These are phyloP conservation scores for Brenthis hecate DNA, from an alignment of 2,888 invertebrate species.

Conservation along the genomic window DNA sequence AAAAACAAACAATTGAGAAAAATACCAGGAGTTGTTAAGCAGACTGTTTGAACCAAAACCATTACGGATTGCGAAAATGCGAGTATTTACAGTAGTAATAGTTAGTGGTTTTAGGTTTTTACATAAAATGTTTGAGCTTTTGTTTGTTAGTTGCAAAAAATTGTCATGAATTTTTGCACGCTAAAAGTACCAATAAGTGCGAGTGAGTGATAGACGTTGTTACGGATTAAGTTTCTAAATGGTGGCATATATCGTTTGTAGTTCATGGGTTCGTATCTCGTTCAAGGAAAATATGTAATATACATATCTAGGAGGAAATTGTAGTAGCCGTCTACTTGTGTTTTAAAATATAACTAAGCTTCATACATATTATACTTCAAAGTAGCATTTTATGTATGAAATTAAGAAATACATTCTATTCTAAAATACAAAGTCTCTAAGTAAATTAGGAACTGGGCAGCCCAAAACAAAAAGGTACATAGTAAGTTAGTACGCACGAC, in stretches of 20 bases:
- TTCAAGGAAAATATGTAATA: too few relatives aligned
- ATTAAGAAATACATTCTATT: too few relatives aligned
- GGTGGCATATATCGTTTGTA: too few relatives aligned
- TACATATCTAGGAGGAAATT: too few relatives aligned
- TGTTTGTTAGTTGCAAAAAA: not conserved
- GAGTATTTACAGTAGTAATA: slow-evolving; percentile 7
- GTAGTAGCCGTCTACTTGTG: too few relatives aligned
- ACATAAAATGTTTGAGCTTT: not conserved
- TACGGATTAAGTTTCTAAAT: too few relatives aligned
- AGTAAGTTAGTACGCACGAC: slow-evolving; percentile 19
- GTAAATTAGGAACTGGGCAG: slow-evolving; percentile 7
- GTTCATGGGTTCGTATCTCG: too few relatives aligned
- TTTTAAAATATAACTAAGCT: too few relatives aligned
- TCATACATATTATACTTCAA: too few relatives aligned
- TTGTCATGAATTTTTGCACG: not conserved
- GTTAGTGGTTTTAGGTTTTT: not conserved
- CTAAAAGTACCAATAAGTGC: not conserved
- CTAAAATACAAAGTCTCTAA: not conserved
- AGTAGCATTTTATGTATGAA: too few relatives aligned
- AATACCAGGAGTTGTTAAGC: slow-evolving; percentile 4
- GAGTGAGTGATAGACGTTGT: too few relatives aligned
- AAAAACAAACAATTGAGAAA: not conserved
- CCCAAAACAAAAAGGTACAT: slow-evolving; percentile 6
- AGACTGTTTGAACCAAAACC: slow-evolving; percentile 9
- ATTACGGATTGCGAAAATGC: slow-evolving; percentile 5